Base-by-base conservation (phyloP, 2,888 invertebrate species). In the Zootermopsis nevadensis region DNA sequence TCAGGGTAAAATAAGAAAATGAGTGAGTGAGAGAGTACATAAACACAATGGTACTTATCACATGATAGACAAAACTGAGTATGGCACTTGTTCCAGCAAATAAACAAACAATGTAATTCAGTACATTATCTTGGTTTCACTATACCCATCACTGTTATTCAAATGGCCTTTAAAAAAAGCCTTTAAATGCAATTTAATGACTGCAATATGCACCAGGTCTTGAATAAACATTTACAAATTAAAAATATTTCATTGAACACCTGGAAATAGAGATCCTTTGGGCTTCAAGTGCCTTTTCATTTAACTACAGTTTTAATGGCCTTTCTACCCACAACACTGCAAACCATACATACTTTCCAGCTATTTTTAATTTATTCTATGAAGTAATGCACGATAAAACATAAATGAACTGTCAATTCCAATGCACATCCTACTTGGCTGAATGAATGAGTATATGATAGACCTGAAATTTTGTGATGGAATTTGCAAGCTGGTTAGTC, bases 271-370 rank as follows among this genome's bases (percentile, higher is more conserved):
- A 82, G 76, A 48, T 72, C 72, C 38, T 82, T 48, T 53, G 82
- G 82, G 72, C 74, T 69, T 42, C 74, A 81, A 82, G 82, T 82
- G 82, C 82, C 82, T 82, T 82, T 82, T 82, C 81, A 69, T 82
- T 82, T 48, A 31, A 33, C 69, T 74, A 72, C 74, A 82, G 48
- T 74, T 53, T 82, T 69, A 82, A 48, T 55, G 55, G 60, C 35
- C 66, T 79, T 79, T 60, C 79, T n/a, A 27, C 79, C 79, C 60
- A 38, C 55, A 24, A 55, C 30, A 55, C 35, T 72, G 72, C 31
- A 72, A 33, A 35, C 27, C 8, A 15, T 67, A 27, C 27, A 27
- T 67, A 27, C 8, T 60, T 67, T 67, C 8, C 31, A 8, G 67
- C 31, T 27, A 67, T 67, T 67, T 30, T 31, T 4, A 27, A 7